Evolutionary conservation across 2,797 vertebrate genomes (phyloP).

Genomic region (Fratercula arctica): DNA sequence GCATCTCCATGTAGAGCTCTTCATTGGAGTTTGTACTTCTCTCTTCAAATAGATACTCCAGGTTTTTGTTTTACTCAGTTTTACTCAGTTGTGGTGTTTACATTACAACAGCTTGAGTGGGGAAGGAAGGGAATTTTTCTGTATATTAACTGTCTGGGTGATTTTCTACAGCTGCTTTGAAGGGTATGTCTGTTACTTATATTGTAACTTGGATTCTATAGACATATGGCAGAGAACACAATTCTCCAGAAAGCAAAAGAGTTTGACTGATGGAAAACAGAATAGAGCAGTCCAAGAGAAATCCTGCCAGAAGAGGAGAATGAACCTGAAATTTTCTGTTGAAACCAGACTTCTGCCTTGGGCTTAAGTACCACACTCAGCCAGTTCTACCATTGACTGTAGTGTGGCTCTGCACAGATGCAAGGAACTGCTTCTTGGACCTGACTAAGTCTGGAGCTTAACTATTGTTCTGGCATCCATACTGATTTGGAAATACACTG

Average conservation of each 20-base stretch:
- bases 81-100: conserved; percentile 55
- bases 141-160: conserved; percentile 58
- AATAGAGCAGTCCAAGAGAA: conserved; percentile 45
- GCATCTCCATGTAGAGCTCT: neutral
- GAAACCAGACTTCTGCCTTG: conserved; percentile 31
- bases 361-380: neutral
- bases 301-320: conserved; percentile 19
- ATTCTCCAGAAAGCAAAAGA: conserved; percentile 47
- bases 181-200: conserved; percentile 54
- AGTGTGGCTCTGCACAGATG: conserved; percentile 1
- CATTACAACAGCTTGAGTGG: conserved; percentile 39
- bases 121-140: conserved; percentile 39
- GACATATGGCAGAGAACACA: conserved; percentile 43
- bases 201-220: conserved; percentile 47
- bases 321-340: conserved; percentile 30
- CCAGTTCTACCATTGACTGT: neutral
- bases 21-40: neutral
- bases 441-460: neutral
- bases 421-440: conserved; percentile 2
- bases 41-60: neutral
- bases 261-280: conserved; percentile 65
- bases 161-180: conserved; percentile 69
- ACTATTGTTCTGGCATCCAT: conserved; percentile 27
- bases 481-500: neutral
- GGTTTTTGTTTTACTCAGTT: conserved; percentile 12